Base-by-base conservation (phyloP, 1,140 invertebrate species). In the Tetraneura akinire region DNA sequence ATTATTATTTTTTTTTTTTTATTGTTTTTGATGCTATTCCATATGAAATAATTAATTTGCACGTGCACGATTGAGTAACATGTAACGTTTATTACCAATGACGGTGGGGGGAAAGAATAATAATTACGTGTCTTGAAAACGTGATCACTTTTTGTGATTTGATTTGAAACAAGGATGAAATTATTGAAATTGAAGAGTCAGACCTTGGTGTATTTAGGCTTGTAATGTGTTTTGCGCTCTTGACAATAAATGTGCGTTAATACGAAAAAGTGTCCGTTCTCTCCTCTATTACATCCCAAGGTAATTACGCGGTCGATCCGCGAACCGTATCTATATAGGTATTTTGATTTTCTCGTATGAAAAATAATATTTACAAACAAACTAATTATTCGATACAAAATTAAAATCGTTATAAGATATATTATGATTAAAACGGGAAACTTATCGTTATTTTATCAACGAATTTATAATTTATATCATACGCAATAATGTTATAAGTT, bases 101-200 rank as follows among this genome's bases (percentile, higher is more conserved):
- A n/a, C 21, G 13, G 64, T 45, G 42, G 66, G 66, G 42, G 66
- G 66, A 68, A 13, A 47, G 13, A 26, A 26, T 47, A 37, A 37
- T n/a, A n/a, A n/a, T n/a, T n/a, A 68, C 42, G 66, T 68, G 66
- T 23, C 21, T 26, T 26, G 66, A 68, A 68, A 68, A 23, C 66
- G 66, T 68, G 66, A 68, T 68, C 23, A 16, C 66, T n/a, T n/a
- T n/a, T 68, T 26, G 21, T 26, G 45, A 68, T 68, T 68, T 68
- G n/a, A 68, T 68, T 68, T 47, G 1, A 71, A 71, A 71, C 68
- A 71, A 71, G 68, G 68, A 71, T 71, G 68, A 71, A 71, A 71
- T 51, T 29, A 45, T 51, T 71, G 68, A 71, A 71, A 71, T 51
- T 29, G 45, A 71, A 71, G 68, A 71, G 68, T 29, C 26, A 51